Base-by-base conservation (phyloP, 2,888 invertebrate species). In the Prenolepis imparis region DNA sequence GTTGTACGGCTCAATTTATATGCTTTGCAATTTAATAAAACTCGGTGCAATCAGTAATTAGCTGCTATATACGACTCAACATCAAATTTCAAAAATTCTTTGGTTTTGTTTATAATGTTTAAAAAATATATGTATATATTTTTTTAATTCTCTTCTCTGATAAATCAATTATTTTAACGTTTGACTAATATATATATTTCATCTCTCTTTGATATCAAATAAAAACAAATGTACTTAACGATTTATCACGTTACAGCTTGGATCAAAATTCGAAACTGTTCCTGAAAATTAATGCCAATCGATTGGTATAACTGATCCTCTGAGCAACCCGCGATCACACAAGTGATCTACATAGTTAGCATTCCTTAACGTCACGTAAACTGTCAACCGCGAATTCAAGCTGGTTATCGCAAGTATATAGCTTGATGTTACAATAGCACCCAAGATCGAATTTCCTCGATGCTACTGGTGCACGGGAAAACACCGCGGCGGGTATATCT, bases 401-500 rank as follows among this genome's bases (percentile, higher is more conserved):
- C 9, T 28, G 5, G 1, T 39, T 24, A 8, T 75, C 5, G 4
- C 21, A 9, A 64, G 18, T 18, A 18, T 21, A 18, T 21, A 18
- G 3, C 8, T 15, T 11, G 15, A 59, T 15, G 11, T 70, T 59
- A 32, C 70, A 39, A 52, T 18, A 12, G 11, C 59, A 1, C 6
- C 48, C 11, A 57, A 41, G 32, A 21, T 67, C 41, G 41, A 6
- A 77, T 78, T 70, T 70, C 32, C 18, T 8, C 18, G 28, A 18
- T 44, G 12, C 4, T 61, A 48, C 28, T 41, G 36, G 32, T 12
- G 48, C 57, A 83, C 63, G 68, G 28, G 28, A 57, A 64, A 87
- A 75, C 66, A 75, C 78, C 52, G 78, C 75, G 32, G 68, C 73
- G 83, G 75, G 89, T 94, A 94, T 94, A 94, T 90, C 93, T 94